Conservation (phyloP, 2,888 invertebrate genomes). For the Dryocosmus kuriphilus region DNA sequence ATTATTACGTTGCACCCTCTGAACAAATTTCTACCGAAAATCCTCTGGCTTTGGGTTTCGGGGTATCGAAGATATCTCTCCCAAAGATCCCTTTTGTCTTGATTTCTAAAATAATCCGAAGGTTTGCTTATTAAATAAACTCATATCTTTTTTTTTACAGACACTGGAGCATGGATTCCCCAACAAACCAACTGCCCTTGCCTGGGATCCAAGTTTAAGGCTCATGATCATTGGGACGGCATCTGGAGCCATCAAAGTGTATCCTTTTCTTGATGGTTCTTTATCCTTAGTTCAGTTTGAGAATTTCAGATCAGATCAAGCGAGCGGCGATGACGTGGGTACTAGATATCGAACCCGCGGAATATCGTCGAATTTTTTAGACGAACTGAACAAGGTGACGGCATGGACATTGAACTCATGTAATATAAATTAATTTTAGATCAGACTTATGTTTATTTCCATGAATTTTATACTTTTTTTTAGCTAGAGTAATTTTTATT, state of each 20-base stretch:
- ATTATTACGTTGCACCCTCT: background rate
- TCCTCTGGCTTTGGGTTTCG: background rate
- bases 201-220: constrained; percentile 93
- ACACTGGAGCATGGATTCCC: constrained; percentile 98
- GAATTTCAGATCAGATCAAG: background rate
- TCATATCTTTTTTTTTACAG: constrained; percentile 79
- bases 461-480: background rate
- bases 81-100: background rate
- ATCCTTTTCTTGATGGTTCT: constrained; percentile 78
- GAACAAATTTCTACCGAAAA: background rate
- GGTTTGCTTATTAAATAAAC: background rate
- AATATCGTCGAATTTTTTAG: constrained; percentile 8
- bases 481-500: background rate
- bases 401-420: background rate
- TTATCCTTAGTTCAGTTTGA: constrained; percentile 51
- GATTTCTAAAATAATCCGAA: background rate
- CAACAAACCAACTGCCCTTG: constrained; percentile 95
- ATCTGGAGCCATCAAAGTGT: constrained; percentile 92
- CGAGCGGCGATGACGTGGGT: background rate
- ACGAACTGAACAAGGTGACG: background rate
- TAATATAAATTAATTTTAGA: constrained; percentile 5
- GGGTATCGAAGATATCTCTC: background rate
- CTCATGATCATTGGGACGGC: constrained; percentile 96
- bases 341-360: background rate
- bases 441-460: background rate